Evolutionary conservation across 2,797 vertebrate species (phyloP).

Genomic region (Petrocephalus sullivani): DNA sequence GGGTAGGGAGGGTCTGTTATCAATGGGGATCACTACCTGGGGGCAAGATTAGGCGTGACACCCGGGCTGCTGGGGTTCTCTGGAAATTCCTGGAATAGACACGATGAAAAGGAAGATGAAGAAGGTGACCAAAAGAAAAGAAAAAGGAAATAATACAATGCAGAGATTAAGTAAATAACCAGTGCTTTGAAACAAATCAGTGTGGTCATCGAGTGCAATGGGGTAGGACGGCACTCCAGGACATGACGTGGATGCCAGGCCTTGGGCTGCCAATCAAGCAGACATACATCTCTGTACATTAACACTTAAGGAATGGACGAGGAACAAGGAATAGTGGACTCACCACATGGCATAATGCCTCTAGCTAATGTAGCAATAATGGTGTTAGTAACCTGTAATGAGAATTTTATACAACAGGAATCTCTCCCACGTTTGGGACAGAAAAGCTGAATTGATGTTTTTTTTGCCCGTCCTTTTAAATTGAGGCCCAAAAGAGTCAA

Average conservation of each 20-base stretch:
- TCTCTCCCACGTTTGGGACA: not conserved
- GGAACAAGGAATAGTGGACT: not conserved
- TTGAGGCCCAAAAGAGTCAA: not conserved
- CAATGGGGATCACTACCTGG: constrained; percentile 75
- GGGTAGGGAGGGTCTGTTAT: constrained; percentile 64
- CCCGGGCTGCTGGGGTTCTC: constrained; percentile 73
- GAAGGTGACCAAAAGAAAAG: constrained; percentile 67
- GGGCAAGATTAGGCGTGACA: constrained; percentile 75
- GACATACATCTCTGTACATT: not conserved
- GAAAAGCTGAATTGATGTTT: not conserved
- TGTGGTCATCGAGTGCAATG: constrained; percentile 26
- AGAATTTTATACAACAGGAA: not conserved
- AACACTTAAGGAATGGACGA: not conserved
- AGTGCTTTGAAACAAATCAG: constrained; percentile 29
- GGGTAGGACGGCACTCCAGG: constrained; percentile 25
- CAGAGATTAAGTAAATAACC: constrained; percentile 46
- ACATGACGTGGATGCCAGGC: not conserved
- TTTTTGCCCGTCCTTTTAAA: not conserved
- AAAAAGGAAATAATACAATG: constrained; percentile 56
- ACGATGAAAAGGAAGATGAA: constrained; percentile 76
- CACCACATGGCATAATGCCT: not conserved
- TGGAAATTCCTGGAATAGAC: constrained; percentile 81
- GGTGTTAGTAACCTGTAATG: not conserved
- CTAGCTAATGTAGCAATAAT: not conserved
- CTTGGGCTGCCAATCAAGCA: not conserved